A percentile compares a stretch with the other conserved stretches of the same genome.
These are phyloP conservation scores for Sturmia bella DNA, from an alignment of 2,888 invertebrate species.

Conservation along the genomic window DNA sequence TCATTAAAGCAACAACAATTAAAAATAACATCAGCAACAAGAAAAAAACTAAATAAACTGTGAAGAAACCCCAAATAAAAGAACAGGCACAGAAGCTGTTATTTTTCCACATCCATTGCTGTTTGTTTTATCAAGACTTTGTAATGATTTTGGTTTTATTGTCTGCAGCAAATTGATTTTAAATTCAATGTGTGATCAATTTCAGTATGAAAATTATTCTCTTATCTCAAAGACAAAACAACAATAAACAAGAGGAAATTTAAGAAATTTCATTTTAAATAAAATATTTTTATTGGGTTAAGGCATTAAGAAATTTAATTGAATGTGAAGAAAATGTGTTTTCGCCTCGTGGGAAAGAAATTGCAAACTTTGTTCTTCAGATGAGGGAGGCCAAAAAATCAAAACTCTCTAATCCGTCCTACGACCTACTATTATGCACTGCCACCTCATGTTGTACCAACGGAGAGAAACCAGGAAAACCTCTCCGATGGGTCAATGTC, in stretches of 20 bases:
- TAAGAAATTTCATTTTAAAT: not conserved
- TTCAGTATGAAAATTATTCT: not conserved
- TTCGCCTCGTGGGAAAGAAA: too few species aligned
- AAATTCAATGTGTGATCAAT: constrained; percentile 22
- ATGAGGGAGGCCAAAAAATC: too few species aligned
- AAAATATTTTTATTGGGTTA: not conserved
- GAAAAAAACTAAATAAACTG: not conserved
- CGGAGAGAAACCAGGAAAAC: too few species aligned
- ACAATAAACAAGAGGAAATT: constrained; percentile 26
- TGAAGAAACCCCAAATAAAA: not conserved
- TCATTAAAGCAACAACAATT: constrained; percentile 29
- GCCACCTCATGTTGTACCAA: too few species aligned
- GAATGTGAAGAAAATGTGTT: not conserved
- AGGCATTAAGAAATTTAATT: constrained; percentile 4
- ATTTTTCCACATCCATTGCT: constrained; percentile 12
- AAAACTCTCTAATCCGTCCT: too few species aligned
- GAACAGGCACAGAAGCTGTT: constrained; percentile 30
- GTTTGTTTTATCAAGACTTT: not conserved
- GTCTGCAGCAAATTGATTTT: constrained; percentile 26
- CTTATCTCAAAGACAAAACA: not conserved
- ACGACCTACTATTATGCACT: too few species aligned
- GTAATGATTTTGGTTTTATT: not conserved
- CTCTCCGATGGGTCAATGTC: too few species aligned
- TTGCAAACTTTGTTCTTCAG: too few species aligned
- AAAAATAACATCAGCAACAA: constrained; percentile 9